Evolutionary conservation across 2,888 invertebrate genomes (phyloP).

Genomic region (Monochamus alternatus): DNA sequence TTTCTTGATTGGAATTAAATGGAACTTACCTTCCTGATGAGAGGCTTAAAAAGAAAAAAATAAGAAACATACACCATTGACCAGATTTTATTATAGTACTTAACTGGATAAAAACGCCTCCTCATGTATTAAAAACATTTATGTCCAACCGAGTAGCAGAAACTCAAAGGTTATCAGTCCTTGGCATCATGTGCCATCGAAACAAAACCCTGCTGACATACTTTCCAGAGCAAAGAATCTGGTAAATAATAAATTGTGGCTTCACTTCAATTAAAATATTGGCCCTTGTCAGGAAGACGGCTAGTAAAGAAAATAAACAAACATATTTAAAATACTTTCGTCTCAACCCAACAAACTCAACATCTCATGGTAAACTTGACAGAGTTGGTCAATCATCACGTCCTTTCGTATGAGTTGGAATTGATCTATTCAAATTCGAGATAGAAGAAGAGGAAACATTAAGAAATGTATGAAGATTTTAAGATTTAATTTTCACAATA

Average conservation of each 20-base stretch:
- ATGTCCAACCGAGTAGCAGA: slow-evolving; percentile 46
- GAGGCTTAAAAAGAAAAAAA: neutral
- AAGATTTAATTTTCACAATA: too few species aligned
- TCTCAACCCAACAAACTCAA: neutral
- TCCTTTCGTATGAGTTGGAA: slow-evolving; percentile 1
- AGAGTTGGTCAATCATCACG: neutral
- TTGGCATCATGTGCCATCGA: slow-evolving; percentile 46
- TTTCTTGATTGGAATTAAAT: slow-evolving; percentile 18
- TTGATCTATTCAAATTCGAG: slow-evolving; percentile 7
- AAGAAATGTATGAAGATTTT: too few species aligned
- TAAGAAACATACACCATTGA: neutral
- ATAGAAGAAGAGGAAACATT: neutral
- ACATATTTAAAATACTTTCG: neutral
- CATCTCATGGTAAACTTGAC: slow-evolving; percentile 4
- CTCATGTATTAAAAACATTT: slow-evolving; percentile 36
- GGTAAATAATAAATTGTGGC: neutral
- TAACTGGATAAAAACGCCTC: neutral
- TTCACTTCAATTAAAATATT: neutral
- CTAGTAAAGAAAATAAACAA: slow-evolving; percentile 13
- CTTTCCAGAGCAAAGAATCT: slow-evolving; percentile 15
- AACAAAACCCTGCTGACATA: slow-evolving; percentile 48
- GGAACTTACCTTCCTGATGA: slow-evolving; percentile 1
- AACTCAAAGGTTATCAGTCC: neutral
- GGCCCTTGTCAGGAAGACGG: neutral
- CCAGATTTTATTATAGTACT: neutral